Base-by-base conservation (phyloP, 2,797 vertebrate species). In the Enteromius unitaeniatus region DNA sequence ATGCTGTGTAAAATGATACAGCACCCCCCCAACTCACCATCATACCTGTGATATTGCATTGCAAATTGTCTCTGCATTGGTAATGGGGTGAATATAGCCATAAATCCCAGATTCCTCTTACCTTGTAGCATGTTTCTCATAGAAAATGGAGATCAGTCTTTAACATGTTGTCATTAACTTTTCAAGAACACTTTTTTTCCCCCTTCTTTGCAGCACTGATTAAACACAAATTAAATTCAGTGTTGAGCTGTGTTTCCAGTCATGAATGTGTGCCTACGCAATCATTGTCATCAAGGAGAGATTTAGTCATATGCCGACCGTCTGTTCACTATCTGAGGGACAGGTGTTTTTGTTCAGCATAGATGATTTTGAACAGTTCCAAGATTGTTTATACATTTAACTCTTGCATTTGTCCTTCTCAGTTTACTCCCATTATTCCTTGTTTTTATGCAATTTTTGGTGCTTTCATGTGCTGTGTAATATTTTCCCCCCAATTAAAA, bases 21-120 rank as follows among this genome's bases (percentile, higher is more conserved):
- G 19, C 21, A 6, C n/a, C 17, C 23, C 23, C 45, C 58, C 26
- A 83, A 64, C 73, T 64, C 60, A 60, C 60, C 75, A n/a, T 55
- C 60, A 58, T 28, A 81, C 69, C 74, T 82, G 81, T 72, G 68
- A 83, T 88, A 85, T 88, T 82, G 80, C 85, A 86, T 87, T 89
- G 76, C 75, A 88, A 85, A 88, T 90, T 86, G 91, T 86, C 75
- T 67, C 70, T 83, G 82, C 81, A 86, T 90, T 86, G 67, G 74
- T 79, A 89, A 91, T 90, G 84, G 87, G 81, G 65, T 81, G 69
- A 73, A 77, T 62, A 49, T 82, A 85, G 79, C 4, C 4, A 74
- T 85, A 82, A 83, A 68, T 81, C 40, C 47, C 13, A 26, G 55
- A 51, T 67, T 74, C 31, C 2, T 64, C 37, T 26, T 42, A 70